Conservation (phyloP, 2,797 vertebrate genomes). For the Pseudochirops corinnae region DNA sequence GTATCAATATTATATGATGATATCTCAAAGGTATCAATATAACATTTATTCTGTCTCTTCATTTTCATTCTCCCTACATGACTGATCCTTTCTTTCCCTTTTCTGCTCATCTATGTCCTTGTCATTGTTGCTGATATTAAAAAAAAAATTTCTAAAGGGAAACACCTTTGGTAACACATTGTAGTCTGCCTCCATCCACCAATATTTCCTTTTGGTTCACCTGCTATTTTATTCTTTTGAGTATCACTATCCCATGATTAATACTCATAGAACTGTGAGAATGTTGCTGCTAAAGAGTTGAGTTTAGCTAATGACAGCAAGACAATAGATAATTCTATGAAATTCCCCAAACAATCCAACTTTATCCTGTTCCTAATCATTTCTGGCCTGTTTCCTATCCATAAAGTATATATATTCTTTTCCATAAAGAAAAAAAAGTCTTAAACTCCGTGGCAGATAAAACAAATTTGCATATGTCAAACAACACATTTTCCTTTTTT, state of each 20-base stretch:
- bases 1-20: not conserved
- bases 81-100: not conserved
- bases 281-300: not conserved
- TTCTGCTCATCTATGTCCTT: not conserved
- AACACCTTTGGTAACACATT: not conserved
- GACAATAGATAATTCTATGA: not conserved
- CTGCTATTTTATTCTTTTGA: not conserved
- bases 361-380: not conserved
- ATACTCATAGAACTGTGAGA: not conserved
- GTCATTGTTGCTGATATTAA: not conserved
- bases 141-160: not conserved
- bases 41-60: not conserved
- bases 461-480: not conserved
- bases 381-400: not conserved
- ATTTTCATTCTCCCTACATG: not conserved
- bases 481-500: not conserved
- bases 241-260: not conserved
- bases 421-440: not conserved
- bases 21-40: not conserved
- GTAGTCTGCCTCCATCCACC: not conserved
- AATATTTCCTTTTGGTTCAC: not conserved
- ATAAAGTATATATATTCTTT: not conserved
- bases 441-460: not conserved
- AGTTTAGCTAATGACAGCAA: not conserved
- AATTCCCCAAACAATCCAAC: not conserved